Evolutionary conservation across 1,140 invertebrate genomes (phyloP), one percentile per base, ranked within the genome.

Genomic region (Sarcophaga bullata): DNA sequence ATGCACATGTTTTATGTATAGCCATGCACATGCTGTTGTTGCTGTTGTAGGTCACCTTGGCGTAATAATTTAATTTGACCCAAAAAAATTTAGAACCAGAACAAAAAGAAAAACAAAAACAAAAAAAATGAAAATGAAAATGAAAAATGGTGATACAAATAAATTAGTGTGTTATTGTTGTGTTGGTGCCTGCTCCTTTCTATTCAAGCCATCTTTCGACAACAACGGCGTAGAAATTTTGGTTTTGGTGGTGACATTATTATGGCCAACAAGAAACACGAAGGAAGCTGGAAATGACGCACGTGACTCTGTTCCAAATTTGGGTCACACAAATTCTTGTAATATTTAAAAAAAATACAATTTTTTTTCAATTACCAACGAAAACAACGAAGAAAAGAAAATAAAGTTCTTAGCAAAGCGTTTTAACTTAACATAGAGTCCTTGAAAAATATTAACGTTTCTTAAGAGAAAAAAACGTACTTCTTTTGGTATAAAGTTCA

Each of bases 11-110:
- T 37, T 37, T 37, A 37, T 37, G 25, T 37, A 37, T 4, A 37
- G 4, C 4, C 25, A 37, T 1, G 25, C 25, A 37, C 25, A 37
- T 37, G 25, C 25, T 37, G 4, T 68, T 68, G 4, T 68, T 68
- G 15, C 19, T 68, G 62, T 68, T 68, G 62, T 68, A 68, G 62
- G 62, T 68, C 62, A 68, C 62, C 62, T 68, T 68, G 62, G 62
- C 62, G 62, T 68, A 19, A 68, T 25, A 68, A 68, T 68, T 68
- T 68, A 68, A 68, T 68, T 68, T 68, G 62, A 68, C 17, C 62
- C 62, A 68, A 68, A 68, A 68, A 68, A 68, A 68, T n/a, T n/a
- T 17, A 17, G 19, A 9, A 17, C 5, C 5, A 8, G 19, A 6
- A 25, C 11, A 58, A 11, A 58, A 13, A 58, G 6, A 68, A 68